Percentiles rank a stretch among this genome's conserved stretches.
Evolutionary conservation across 1,140 invertebrate species (phyloP).

Genomic region (Latrodectus geometricus): DNA sequence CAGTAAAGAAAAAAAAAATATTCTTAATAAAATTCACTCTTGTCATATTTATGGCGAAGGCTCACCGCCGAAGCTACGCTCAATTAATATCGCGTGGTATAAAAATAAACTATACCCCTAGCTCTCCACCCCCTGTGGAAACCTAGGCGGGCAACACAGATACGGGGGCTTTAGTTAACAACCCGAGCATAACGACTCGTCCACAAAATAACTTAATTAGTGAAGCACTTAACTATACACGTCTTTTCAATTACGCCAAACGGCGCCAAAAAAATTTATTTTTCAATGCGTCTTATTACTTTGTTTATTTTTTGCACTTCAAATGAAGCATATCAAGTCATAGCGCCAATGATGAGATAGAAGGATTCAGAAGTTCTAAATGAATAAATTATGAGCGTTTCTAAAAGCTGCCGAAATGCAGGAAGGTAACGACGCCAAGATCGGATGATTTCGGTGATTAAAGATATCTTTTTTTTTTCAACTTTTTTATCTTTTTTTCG

Average conservation of each 20-base stretch:
- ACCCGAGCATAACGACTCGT: constrained; percentile 11
- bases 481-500: neutral
- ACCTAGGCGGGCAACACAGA: neutral
- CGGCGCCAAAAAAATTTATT: neutral
- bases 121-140: too few relatives aligned
- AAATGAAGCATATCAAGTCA: neutral
- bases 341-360: constrained; percentile 5
- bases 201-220: constrained; percentile 42
- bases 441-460: constrained; percentile 30
- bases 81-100: constrained; percentile 23
- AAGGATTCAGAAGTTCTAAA: neutral
- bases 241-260: constrained; percentile 36
- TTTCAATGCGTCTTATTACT: neutral
- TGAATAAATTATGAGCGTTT: constrained; percentile 31
- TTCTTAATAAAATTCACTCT: neutral
- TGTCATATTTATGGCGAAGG: constrained; percentile 24
- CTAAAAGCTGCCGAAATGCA: neutral
- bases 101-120: constrained; percentile 6
- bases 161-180: constrained; percentile 2
- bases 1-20: neutral
- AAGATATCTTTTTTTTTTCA: neutral
- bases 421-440: constrained; percentile 19
- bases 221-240: constrained; percentile 37
- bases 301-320: constrained; percentile 17
- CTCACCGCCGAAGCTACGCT: neutral